These are phyloP conservation scores for Cistogaster globosa DNA, from an alignment of 2,888 invertebrate species.

Conservation along the genomic window DNA sequence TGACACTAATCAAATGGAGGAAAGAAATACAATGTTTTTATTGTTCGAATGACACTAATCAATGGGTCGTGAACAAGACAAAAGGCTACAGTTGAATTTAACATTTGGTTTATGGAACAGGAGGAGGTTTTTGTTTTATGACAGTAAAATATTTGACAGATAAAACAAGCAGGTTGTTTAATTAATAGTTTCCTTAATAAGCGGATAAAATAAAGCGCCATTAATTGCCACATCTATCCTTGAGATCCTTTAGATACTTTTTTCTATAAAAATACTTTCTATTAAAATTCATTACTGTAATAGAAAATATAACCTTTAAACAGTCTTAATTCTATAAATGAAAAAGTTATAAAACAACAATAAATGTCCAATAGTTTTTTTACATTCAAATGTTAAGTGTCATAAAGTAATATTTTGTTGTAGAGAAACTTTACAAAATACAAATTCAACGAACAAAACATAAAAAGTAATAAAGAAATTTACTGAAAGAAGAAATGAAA, in stretches of 20 bases:
- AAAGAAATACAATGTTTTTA: background rate
- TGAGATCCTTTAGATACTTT: too few species aligned
- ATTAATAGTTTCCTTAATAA: too few species aligned
- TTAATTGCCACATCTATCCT: too few species aligned
- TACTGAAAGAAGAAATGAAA: slow-evolving; percentile 47
- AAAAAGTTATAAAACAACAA: background rate
- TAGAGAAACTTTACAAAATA: slow-evolving; percentile 33
- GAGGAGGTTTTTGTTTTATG: background rate
- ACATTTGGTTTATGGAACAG: slow-evolving; percentile 48
- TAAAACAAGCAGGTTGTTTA: too few species aligned
- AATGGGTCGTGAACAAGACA: slow-evolving; percentile 5
- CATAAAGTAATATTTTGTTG: slow-evolving; percentile 51
- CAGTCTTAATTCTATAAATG: background rate
- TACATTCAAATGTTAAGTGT: slow-evolving; percentile 41
- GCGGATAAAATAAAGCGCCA: too few species aligned
- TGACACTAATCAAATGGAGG: slow-evolving; percentile 38
- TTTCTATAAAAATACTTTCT: too few species aligned
- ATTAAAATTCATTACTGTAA: background rate
- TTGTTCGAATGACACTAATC: slow-evolving; percentile 38
- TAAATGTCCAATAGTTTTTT: background rate
- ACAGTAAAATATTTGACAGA: too few species aligned
- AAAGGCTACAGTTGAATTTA: slow-evolving; percentile 25
- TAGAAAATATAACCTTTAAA: background rate
- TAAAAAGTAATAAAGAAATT: slow-evolving; percentile 55
- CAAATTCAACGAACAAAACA: slow-evolving; percentile 33